These are phyloP conservation scores for Eristalis tenax DNA, from an alignment of 2,888 invertebrate species.

Conservation along the genomic window DNA sequence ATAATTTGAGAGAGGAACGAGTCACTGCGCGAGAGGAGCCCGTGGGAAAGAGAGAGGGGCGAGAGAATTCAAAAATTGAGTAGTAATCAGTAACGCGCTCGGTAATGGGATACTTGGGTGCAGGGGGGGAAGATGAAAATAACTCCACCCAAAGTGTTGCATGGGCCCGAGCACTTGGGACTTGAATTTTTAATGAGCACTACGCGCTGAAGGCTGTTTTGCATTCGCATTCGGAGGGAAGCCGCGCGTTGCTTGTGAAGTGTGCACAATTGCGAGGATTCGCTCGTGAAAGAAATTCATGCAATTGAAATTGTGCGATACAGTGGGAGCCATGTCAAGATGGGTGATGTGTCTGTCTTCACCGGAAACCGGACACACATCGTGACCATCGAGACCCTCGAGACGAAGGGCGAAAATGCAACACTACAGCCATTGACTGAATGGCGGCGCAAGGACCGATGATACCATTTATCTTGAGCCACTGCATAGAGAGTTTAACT, in stretches of 20 bases:
- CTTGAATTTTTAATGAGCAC: not conserved
- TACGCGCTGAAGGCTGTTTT: not conserved
- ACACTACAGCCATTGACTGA: too few species aligned
- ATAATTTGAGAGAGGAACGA: not conserved
- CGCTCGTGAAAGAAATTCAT: too few species aligned
- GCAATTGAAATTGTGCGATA: too few species aligned
- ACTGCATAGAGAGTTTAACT: too few species aligned
- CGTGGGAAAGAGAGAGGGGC: not conserved
- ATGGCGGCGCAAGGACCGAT: too few species aligned
- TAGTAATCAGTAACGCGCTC: not conserved
- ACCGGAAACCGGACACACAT: too few species aligned
- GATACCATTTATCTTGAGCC: too few species aligned
- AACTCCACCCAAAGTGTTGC: not conserved
- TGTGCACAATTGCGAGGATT: not conserved
- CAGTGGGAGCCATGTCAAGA: too few species aligned
- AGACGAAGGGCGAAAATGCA: too few species aligned
- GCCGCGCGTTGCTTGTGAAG: not conserved
- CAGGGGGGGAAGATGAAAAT: not conserved
- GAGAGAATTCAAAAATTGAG: not conserved
- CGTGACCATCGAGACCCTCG: too few species aligned
- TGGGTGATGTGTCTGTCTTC: too few species aligned
- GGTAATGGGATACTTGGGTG: not conserved
- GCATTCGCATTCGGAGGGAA: not conserved
- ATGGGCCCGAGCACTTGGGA: not conserved
- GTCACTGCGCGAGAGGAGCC: not conserved